Evolutionary conservation across 2,113 vertebrate species (phyloP).

Genomic region (Gopherus evgoodei): DNA sequence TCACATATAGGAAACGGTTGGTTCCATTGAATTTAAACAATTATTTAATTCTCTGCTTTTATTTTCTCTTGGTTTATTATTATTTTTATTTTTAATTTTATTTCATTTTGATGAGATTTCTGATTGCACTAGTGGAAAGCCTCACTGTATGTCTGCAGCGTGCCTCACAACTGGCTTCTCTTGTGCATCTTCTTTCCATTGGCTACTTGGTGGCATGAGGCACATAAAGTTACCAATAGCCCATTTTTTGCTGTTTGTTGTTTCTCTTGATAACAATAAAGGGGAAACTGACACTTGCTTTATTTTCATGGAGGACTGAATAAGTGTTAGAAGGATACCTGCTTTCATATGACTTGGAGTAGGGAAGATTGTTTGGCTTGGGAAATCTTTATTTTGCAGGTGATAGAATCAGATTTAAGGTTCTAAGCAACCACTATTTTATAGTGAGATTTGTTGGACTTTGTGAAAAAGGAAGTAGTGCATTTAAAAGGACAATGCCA

Average conservation of each 20-base stretch:
- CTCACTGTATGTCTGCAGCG: slow-evolving; percentile 30
- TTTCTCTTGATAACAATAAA: slow-evolving; percentile 19
- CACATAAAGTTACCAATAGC: slow-evolving; percentile 54
- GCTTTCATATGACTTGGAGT: neutral
- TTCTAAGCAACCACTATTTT: neutral
- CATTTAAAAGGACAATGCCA: neutral
- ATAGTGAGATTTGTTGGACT: neutral
- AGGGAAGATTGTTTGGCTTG: slow-evolving; percentile 2
- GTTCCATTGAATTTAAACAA: slow-evolving; percentile 80
- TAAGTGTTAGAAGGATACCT: neutral
- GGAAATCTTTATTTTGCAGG: neutral
- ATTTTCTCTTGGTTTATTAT: slow-evolving; percentile 59
- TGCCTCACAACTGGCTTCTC: slow-evolving; percentile 5
- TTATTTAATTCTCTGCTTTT: slow-evolving; percentile 69
- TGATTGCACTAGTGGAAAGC: slow-evolving; percentile 65
- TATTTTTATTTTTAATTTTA: slow-evolving; percentile 34
- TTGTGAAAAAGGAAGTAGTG: neutral
- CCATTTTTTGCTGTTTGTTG: slow-evolving; percentile 8
- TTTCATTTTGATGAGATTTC: slow-evolving; percentile 49
- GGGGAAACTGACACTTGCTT: slow-evolving; percentile 67
- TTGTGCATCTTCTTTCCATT: slow-evolving; percentile 29
- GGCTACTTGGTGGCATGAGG: slow-evolving; percentile 64
- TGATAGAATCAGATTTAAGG: neutral
- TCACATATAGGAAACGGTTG: slow-evolving; percentile 88
- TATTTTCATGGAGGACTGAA: neutral